Base-by-base conservation (phyloP, 1,140 invertebrate species). In the Drosophila hydei region DNA sequence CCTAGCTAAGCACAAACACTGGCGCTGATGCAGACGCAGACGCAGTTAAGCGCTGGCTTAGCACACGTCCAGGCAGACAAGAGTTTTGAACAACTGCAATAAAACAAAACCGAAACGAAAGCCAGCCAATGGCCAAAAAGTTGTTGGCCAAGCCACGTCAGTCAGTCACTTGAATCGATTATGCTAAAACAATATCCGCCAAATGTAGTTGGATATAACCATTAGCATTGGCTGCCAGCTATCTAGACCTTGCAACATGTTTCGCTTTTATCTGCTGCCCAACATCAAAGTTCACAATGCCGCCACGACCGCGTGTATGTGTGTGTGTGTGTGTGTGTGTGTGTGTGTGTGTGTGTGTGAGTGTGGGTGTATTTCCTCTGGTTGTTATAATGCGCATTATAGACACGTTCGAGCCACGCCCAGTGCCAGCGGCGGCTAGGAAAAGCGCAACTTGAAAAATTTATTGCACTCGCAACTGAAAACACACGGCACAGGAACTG, bases 131-230 rank as follows among this genome's bases (percentile, higher is more conserved):
- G 21, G 14, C 55, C 42, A 47, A 60, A 47, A 48, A 47, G 45
- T 61, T 61, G 62, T 51, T n/a, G 4, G 72, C 36, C 52, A 9
- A 21, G 36, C 62, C 64, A 60, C 59, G 56, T 52, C 69, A 83
- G 81, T 80, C 80, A 79, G 81, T 80, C 87, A 79, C 83, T 75
- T 77, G 84, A 89, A 89, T 89, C 87, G 87, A 89, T 89, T 89
- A 89, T 81, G 87, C 80, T 89, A 85, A 89, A 89, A 89, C 87
- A 89, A 89, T 89, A 89, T 89, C 87, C 87, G 85, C 77, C 71
- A 79, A 80, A 78, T 78, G 74, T 58, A 84, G 73, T 54, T 62
- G 72, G 38, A 67, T 72, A 73, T 79, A 75, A 63, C 77, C 69
- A 73, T 70, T 77, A 72, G 63, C 59, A 25, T 43, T 56, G 40